Base-by-base conservation (phyloP, 64 coral and sea anemone genomes). In the Actinia tenebrosa region DNA sequence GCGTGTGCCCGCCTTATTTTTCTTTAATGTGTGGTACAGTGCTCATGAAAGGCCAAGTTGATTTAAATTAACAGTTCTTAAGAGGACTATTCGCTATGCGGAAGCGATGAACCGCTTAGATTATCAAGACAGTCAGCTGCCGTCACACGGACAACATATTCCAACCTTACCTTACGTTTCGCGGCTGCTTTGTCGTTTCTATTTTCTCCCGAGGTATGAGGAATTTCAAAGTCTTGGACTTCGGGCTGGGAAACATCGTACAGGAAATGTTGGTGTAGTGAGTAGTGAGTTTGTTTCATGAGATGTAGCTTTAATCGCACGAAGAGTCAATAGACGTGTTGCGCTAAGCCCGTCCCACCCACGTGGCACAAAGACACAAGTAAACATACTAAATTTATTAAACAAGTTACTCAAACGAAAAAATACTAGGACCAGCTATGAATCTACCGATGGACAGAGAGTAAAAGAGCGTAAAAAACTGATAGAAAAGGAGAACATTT, bases 371-470 rank as follows among this genome's bases (percentile, higher is more conserved):
- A 22, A 66, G 63, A 19, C 22, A n/a, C 20, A 66, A 66, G 63
- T 66, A 66, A 66, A 66, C 63, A 66, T 66, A 66, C 22, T 66
- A 66, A 66, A 66, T 66, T 66, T 66, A 66, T 66, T 66, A 66
- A 66, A 66, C 63, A 66, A 66, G 18, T 22, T 19, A 2, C 6
- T 3, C 3, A 66, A 66, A 23, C 15, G 63, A 23, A 22, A 66
- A 66, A 19, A 7, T 23, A 66, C 63, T 23, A 23, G 1, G 11
- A 66, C 63, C 17, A 8, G 63, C 20, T n/a, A 66, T 66, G 63
- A 22, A 22, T 66, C 9, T n/a, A 23, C 63, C 20, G 63, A 19
- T 66, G 22, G 8, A 22, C 22, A 2, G 1, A 66, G 22, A 66
- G 22, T 7, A 5, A 66, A 23, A 66, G 3, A 22, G 11, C 22